A percentile compares a stretch with the other conserved stretches of the same genome.
phyloP scores from a whole-genome alignment of 1,140 invertebrate genomes.

The Anoplophora glabripennis region DNA sequence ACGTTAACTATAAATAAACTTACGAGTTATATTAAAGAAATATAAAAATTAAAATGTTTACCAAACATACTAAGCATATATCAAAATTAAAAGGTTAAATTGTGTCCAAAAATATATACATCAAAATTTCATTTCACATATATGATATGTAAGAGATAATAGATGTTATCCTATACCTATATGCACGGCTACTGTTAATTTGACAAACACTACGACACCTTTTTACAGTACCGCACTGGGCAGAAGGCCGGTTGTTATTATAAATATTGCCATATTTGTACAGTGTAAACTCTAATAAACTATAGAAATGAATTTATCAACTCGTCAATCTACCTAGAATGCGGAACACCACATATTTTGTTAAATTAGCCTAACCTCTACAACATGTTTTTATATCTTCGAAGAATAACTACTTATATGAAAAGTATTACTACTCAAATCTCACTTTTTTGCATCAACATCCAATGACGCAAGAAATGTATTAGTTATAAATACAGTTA shows the following conservation, averaged over 20 bases:
- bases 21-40: too few species aligned
- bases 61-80: too few species aligned
- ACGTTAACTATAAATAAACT: too few species aligned
- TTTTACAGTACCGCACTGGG: background rate
- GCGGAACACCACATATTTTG: slow-evolving; percentile 31
- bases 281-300: slow-evolving; percentile 20
- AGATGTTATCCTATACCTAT: too few species aligned
- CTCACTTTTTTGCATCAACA: slow-evolving; percentile 19
- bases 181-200: too few species aligned
- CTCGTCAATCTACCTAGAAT: slow-evolving; percentile 12
- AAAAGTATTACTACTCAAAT: slow-evolving; percentile 20
- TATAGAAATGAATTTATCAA: slow-evolving; percentile 15
- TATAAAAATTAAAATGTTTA: too few species aligned
- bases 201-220: too few species aligned
- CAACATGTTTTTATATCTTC: slow-evolving; percentile 29
- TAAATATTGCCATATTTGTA: slow-evolving; percentile 35
- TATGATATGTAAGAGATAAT: too few species aligned
- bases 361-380: slow-evolving; percentile 36
- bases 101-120: too few species aligned
- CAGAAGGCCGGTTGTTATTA: slow-evolving; percentile 3
- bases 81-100: too few species aligned
- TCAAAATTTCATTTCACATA: too few species aligned
- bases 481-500: slow-evolving; percentile 22
- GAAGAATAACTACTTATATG: slow-evolving; percentile 19
- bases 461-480: slow-evolving; percentile 15